Evolutionary conservation across 2,113 vertebrate species (phyloP).

Genomic region (Columba janthina): DNA sequence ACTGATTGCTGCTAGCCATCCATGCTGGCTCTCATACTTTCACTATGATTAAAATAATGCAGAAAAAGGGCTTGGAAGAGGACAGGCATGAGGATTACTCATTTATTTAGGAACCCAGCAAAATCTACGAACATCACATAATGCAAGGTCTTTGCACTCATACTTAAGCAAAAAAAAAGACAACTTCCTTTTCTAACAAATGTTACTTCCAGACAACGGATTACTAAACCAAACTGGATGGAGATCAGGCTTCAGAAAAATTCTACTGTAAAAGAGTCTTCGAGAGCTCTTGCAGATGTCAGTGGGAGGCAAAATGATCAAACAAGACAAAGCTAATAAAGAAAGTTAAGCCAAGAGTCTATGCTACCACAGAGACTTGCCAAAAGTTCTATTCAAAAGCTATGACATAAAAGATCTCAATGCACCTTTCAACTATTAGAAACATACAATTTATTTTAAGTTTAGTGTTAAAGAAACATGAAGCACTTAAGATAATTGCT

Average conservation of each 20-base stretch:
- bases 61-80: background rate
- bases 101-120: background rate
- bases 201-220: background rate
- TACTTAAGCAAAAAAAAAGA: background rate
- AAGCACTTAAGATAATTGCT: background rate
- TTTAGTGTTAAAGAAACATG: background rate
- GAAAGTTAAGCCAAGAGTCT: background rate
- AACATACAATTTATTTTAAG: background rate
- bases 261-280: background rate
- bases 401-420: background rate
- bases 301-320: background rate
- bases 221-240: background rate
- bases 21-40: background rate
- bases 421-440: background rate
- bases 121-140: background rate
- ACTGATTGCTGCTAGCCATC: background rate
- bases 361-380: background rate
- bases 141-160: background rate
- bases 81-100: background rate
- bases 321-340: background rate
- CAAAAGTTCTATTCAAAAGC: background rate
- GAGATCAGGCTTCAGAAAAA: background rate
- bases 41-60: background rate
- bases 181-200: background rate
- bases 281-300: background rate